Evolutionary conservation across 2,888 invertebrate species (phyloP), one percentile per base, ranked within the genome.

Genomic region (Melikaiella ostensackeni): DNA sequence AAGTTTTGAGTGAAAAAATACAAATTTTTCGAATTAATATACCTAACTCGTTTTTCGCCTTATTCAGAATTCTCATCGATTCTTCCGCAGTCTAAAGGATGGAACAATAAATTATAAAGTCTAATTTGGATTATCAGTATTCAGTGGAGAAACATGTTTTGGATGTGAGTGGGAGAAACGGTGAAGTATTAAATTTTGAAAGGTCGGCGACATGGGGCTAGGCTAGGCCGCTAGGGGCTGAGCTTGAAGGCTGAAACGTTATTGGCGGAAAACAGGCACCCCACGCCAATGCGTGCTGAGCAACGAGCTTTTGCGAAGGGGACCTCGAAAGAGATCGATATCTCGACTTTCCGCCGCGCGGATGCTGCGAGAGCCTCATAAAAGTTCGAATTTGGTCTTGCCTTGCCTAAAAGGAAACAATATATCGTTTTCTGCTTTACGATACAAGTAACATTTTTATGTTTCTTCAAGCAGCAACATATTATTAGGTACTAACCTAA

Each of bases 271-370:
- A 81, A 77, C 77, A 81, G 82, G 78, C 82, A 85, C 83, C 80
- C 70, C 30, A 85, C 82, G 81, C 70, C 46, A 46, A 42, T 30
- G 46, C 70, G 30, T 66, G 27, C 42, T 66, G 57, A 79, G 80
- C 81, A 74, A 77, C 80, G 82, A 83, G 81, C 83, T 82, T 83
- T 81, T 80, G 82, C 82, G 82, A 84, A 82, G 83, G 84, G 84
- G 82, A 82, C 82, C 77, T 80, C 81, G 77, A 82, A 83, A 82
- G 82, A 82, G 84, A 87, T 86, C 84, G 84, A 86, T 86, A 86
- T 83, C 84, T 82, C 78, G 78, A 82, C 81, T 82, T 80, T 81
- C 79, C 78, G 78, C 81, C 82, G 79, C 79, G 64, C 77, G 77
- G 77, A 77, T 79, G 78, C 76, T 77, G 79, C 59, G 75, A 55